Evolutionary conservation across 2,113 vertebrate genomes (phyloP).

Genomic region (Salminus brasiliensis): DNA sequence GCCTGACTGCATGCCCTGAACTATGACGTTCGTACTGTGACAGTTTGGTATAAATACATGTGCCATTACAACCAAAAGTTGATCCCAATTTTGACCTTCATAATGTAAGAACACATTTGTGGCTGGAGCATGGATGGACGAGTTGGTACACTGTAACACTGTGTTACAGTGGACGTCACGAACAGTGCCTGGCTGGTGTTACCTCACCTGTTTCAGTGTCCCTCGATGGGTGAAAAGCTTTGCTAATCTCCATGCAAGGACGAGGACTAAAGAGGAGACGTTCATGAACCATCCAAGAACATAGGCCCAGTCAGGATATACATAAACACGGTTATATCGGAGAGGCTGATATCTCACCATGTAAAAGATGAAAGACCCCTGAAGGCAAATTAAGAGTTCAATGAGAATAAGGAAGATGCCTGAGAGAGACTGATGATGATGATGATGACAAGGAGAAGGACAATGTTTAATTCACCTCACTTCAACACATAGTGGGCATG

Average conservation of each 20-base stretch:
- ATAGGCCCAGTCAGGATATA: conserved; percentile 63
- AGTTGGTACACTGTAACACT: background rate
- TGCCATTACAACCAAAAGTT: too few relatives aligned
- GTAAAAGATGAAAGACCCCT: conserved; percentile 54
- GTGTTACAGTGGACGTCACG: too few relatives aligned
- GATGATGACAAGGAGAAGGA: background rate
- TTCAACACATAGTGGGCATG: background rate
- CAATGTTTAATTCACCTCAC: background rate
- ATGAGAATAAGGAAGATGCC: too few relatives aligned
- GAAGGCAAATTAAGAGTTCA: background rate
- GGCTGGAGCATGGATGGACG: background rate
- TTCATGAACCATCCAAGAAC: conserved; percentile 53
- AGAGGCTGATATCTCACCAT: conserved; percentile 56
- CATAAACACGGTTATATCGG: conserved; percentile 34
- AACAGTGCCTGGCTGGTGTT: too few relatives aligned
- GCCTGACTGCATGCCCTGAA: too few relatives aligned
- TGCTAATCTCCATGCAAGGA: conserved; percentile 50
- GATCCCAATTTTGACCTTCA: too few relatives aligned
- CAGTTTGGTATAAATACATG: too few relatives aligned
- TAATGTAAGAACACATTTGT: background rate
- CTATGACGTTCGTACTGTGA: too few relatives aligned
- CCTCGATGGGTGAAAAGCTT: conserved; percentile 46
- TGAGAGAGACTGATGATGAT: too few relatives aligned
- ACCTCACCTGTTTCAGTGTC: conserved; percentile 53
- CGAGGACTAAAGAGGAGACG: conserved; percentile 45